Evolutionary conservation across 2,113 vertebrate species (phyloP), one percentile per base, ranked within the genome.

Genomic region (Paracanthobrama guichenoti): DNA sequence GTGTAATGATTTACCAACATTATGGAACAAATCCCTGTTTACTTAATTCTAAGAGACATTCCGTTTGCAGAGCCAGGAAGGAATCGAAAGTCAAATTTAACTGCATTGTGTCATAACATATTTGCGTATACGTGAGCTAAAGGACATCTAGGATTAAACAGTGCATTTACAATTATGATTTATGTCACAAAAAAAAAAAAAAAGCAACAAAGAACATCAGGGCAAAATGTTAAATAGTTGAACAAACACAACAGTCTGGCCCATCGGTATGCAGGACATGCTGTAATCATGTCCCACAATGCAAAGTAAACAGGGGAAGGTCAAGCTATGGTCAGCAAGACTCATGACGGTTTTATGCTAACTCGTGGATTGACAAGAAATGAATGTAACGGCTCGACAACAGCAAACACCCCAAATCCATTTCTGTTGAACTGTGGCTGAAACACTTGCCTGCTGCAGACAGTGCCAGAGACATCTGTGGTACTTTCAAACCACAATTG

Each of bases 281-380:
- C 87, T 53, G 89, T 66, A 79, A 88, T 89, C 50, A 88, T 82
- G 85, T 90, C 89, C 66, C 35, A 74, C 35, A 22, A 78, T 71
- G 83, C 69, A 79, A 88, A 88, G 89, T 92, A 93, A 94, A 94
- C 91, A 93, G 53, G 79, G 77, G 79, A 76, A 88, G 88, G 84
- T 89, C 71, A 87, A 89, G 88, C 66, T 67, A 39, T 87, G 84
- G 85, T 89, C 83, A 75, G 85, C 85, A 88, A 39, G 48, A 87
- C 79, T 90, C 62, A 88, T 7, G 79, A 80, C 86, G 81, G 79
- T 86, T 81, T 90, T 88, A 90, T 3, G 2, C 11, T 69, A 83
- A 85, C 86, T 86, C 3, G 3, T 26, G 24, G 20, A 67, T 53
- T 13, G 77, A 46, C 39, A 64, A 59, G 7, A 60, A 24, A 59